phyloP scores from a whole-genome alignment of 2,797 vertebrate species.

The Amniataba percoides region DNA sequence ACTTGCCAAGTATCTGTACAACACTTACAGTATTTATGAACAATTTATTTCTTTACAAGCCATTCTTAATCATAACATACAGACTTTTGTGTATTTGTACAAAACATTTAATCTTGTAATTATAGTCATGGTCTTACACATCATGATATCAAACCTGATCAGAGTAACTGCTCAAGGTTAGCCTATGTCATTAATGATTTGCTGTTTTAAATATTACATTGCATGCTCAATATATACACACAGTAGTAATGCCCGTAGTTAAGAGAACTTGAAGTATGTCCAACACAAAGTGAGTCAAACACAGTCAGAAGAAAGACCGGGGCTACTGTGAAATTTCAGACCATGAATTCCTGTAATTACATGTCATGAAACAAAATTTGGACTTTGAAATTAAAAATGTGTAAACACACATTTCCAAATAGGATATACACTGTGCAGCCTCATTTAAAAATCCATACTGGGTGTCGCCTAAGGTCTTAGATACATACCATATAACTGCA shows the following conservation, averaged over 20 bases:
- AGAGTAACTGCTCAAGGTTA: no score
- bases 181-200: not conserved
- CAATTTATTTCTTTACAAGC: conserved; percentile 58
- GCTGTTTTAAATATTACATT: conserved; percentile 60
- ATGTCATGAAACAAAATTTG: conserved; percentile 5
- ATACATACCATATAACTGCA: not conserved
- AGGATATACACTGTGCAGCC: not conserved
- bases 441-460: not conserved
- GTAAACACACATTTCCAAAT: not conserved
- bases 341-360: conserved; percentile 2
- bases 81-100: conserved; percentile 30
- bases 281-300: conserved; percentile 20
- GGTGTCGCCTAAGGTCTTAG: not conserved
- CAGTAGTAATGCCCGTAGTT: conserved; percentile 9
- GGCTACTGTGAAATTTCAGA: not conserved
- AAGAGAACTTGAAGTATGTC: conserved; percentile 52
- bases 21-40: conserved; percentile 4
- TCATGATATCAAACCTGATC: no score
- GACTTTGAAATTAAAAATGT: conserved; percentile 1
- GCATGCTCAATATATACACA: conserved; percentile 44
- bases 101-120: conserved; percentile 16
- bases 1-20: not conserved
- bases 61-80: conserved; percentile 28
- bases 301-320: not conserved
- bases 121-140: not conserved